Evolutionary conservation across 2,797 vertebrate species (phyloP).

Genomic region (Sarcophilus harrisii): DNA sequence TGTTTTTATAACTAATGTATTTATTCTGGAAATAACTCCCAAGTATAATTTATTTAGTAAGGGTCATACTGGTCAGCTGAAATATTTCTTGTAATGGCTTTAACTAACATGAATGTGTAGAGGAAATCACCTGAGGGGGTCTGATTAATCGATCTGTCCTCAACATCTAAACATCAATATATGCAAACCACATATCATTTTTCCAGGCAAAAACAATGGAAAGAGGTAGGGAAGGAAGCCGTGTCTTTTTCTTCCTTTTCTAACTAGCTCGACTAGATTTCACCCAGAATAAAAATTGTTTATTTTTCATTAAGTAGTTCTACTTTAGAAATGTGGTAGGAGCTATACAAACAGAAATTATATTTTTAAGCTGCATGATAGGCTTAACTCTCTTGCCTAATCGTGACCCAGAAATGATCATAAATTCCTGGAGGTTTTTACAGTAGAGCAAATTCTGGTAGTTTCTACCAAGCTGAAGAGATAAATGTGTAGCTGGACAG

Average conservation of each 20-base stretch:
- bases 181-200: not conserved
- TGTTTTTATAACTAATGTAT: constrained; percentile 29
- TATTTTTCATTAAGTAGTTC: not conserved
- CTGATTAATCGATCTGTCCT: not conserved
- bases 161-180: not conserved
- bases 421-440: not conserved
- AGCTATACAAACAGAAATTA: not conserved
- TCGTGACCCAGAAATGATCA: not conserved
- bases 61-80: not conserved
- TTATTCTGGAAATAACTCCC: constrained; percentile 14
- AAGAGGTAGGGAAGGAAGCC: not conserved
- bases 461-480: not conserved
- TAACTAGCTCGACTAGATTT: not conserved
- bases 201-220: not conserved
- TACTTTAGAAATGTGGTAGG: not conserved
- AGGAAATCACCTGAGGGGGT: constrained; percentile 19
- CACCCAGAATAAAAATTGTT: not conserved
- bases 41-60: constrained; percentile 42
- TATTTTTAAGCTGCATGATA: not conserved
- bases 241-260: not conserved
- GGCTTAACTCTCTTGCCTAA: not conserved
- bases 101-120: not conserved
- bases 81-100: not conserved
- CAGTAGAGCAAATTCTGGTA: not conserved
- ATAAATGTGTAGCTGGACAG: not conserved